phyloP scores from a whole-genome alignment of 2,113 vertebrate genomes.

The Formicarius rufipectus region DNA sequence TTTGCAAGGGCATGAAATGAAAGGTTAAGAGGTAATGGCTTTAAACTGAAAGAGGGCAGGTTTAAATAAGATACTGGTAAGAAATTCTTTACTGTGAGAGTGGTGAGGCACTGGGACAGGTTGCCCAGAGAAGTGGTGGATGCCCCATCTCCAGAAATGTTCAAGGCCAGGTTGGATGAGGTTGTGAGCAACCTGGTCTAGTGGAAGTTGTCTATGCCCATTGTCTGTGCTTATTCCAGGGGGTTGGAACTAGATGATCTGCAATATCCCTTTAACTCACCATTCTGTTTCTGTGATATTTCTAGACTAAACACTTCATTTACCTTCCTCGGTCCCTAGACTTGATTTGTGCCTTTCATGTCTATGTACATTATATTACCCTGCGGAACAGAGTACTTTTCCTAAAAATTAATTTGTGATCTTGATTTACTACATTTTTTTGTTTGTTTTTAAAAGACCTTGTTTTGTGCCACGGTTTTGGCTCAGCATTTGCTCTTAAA shows the following conservation, averaged over 20 bases:
- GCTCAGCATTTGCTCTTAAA: background rate
- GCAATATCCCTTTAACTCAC: background rate
- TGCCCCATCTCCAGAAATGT: background rate
- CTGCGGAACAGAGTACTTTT: background rate
- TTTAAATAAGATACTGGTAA: background rate
- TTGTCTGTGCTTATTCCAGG: background rate
- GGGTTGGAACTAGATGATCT: background rate
- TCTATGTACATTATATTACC: fast-evolving
- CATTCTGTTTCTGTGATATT: background rate
- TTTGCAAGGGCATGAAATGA: background rate
- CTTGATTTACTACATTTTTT: background rate
- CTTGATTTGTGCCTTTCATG: background rate
- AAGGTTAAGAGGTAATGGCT: background rate
- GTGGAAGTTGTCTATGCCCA: background rate
- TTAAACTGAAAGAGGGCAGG: background rate
- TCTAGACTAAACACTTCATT: background rate
- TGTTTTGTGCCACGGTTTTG: background rate
- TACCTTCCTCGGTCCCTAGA: background rate
- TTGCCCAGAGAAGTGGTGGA: background rate
- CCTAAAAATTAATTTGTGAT: background rate
- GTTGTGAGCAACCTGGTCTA: background rate
- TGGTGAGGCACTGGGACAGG: background rate
- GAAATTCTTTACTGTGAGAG: background rate
- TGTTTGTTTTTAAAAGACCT: background rate
- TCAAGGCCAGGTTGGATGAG: background rate